Conservation (phyloP, 2,888 invertebrate genomes). For the Agriopis aurantiaria region DNA sequence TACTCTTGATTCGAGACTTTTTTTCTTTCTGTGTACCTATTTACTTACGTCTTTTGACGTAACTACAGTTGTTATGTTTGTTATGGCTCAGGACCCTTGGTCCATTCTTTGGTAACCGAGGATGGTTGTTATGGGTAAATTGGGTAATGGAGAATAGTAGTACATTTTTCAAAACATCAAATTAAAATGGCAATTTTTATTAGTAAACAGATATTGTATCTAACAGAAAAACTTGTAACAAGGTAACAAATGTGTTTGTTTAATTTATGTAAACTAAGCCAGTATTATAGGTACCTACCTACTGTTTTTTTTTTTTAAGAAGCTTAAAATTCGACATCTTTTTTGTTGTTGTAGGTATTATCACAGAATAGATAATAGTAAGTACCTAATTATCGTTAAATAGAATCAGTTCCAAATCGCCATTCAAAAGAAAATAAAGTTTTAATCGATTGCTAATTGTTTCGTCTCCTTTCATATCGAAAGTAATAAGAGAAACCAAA, state of each 20-base stretch:
- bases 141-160: neutral
- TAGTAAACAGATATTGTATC: constrained; percentile 22
- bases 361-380: neutral
- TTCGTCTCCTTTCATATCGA: constrained; percentile 21
- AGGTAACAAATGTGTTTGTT: constrained; percentile 2
- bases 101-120: too few species aligned
- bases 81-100: too few species aligned
- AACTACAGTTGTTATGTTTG: too few species aligned
- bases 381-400: neutral
- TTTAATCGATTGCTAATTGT: neutral
- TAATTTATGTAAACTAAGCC: neutral
- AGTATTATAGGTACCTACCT: too few species aligned
- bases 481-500: constrained; percentile 17
- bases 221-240: neutral
- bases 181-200: constrained; percentile 30
- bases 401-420: constrained; percentile 7
- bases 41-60: too few species aligned
- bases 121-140: too few species aligned
- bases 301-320: neutral
- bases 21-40: too few species aligned
- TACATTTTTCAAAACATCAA: constrained; percentile 5
- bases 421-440: neutral
- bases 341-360: neutral
- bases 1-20: too few species aligned
- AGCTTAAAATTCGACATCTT: constrained; percentile 3